Base-by-base conservation (phyloP, 2,888 invertebrate species). In the Entomobrya proxima region DNA sequence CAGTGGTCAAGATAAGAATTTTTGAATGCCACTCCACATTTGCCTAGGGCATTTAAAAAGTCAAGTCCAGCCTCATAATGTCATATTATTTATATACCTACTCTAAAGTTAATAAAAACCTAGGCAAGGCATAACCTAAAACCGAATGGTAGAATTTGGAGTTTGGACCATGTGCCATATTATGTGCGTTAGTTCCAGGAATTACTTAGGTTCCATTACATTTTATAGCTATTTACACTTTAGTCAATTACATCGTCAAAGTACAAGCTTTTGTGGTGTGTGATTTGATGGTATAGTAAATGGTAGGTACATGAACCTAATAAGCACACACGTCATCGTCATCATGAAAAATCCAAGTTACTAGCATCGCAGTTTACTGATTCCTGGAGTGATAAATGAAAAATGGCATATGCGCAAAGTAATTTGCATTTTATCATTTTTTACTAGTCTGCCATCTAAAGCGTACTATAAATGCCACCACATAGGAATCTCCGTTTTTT, bases 401-500 rank as follows among this genome's bases (percentile, higher is more conserved):
- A 72, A 72, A 72, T 72, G 72, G 47, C 37, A 64, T 37, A 64
- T 37, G 32, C n/a, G 37, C 18, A 35, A 21, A 24, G 9, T 15
- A 44, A 72, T 72, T 72, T 72, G 30, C 72, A 72, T 72, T 44
- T 72, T 47, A 72, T 72, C 44, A 37, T 18, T 44, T 72, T 40
- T 72, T 72, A 72, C 27, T 72, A 30, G 27, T 30, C 47, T 27
- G 13, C 2, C 30, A 72, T 21, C 37, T 15, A n/a, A 15, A 3
- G 32, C 15, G 5, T 18, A 55, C 6, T 32, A 2, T 32, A 61
- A 61, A 61, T 37, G 21, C 37, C 37, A 64, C 64, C 64, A 52
- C 13, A 52, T 24, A 64, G 37, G 37, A 37, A 3, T 61, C 5
- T 6, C 18, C 21, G 37, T 13, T n/a, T n/a, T n/a, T n/a, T n/a